Conservation (phyloP, 2,113 vertebrate genomes). For the cattle (Bos taurus) region ARS-UCD2.0 NC_037328.1:126544001-126544500, state of each 20-base stretch:
- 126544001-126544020: neutral
- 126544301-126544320: neutral
- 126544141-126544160: conserved; percentile 94
- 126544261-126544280: conserved; percentile 22
- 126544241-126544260: conserved; percentile 92
- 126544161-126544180: conserved; percentile 96
- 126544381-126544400: neutral
- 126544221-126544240: conserved; percentile 95
- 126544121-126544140: conserved; percentile 94
- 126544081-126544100: conserved; percentile 88
- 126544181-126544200: conserved; percentile 98
- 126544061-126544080: conserved; percentile 67
- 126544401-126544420: neutral
- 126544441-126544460: neutral
- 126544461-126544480: neutral
- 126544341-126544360: neutral
- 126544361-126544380: neutral
- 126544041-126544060: neutral
- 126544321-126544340: conserved; percentile 20
- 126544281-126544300: neutral
- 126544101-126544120: conserved; percentile 92
- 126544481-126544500: neutral
- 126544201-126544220: conserved; percentile 95
- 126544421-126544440: neutral
- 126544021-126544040: neutral